Evolutionary conservation across 2,888 invertebrate species (phyloP).

Genomic region (Tenthredo mesomela): DNA sequence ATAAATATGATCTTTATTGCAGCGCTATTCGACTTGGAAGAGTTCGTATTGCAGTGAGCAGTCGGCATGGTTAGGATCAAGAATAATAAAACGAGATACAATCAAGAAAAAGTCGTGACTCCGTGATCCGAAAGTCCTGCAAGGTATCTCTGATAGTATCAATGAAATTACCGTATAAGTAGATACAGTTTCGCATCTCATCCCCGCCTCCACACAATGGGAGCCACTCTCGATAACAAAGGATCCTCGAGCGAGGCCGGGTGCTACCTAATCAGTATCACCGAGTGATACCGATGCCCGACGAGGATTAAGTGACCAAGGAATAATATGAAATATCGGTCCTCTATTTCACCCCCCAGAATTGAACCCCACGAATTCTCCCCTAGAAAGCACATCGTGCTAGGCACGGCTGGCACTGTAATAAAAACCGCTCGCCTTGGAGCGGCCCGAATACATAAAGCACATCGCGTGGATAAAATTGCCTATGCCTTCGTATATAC

Average conservation of each 20-base stretch:
- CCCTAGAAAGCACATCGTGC: conserved; percentile 39
- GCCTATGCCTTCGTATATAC: conserved; percentile 39
- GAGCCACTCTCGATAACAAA: conserved; percentile 34
- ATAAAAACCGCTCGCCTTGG: conserved; percentile 53
- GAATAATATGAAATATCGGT: conserved; percentile 41
- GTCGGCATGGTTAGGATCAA: background rate
- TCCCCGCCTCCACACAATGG: conserved; percentile 10
- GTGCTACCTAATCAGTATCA: conserved; percentile 48
- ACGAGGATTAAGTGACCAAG: conserved; percentile 43
- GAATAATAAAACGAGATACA: conserved; percentile 1
- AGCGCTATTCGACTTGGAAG: background rate
- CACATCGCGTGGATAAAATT: conserved; percentile 56
- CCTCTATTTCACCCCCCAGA: conserved; percentile 10
- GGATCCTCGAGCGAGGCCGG: conserved; percentile 18
- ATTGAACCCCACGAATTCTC: conserved; percentile 21
- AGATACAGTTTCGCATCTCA: conserved; percentile 9
- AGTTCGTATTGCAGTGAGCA: background rate
- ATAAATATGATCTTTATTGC: conserved; percentile 25
- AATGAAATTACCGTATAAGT: conserved; percentile 26
- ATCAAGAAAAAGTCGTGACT: conserved; percentile 25
- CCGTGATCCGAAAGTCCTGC: conserved; percentile 21
- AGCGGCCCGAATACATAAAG: conserved; percentile 55
- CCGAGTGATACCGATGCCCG: conserved; percentile 39
- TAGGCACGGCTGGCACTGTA: conserved; percentile 55
- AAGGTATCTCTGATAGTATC: background rate